Percentiles rank a stretch among this genome's conserved stretches.
Conservation (phyloP, 2,113 vertebrate species). For the Thomomys bottae region DNA sequence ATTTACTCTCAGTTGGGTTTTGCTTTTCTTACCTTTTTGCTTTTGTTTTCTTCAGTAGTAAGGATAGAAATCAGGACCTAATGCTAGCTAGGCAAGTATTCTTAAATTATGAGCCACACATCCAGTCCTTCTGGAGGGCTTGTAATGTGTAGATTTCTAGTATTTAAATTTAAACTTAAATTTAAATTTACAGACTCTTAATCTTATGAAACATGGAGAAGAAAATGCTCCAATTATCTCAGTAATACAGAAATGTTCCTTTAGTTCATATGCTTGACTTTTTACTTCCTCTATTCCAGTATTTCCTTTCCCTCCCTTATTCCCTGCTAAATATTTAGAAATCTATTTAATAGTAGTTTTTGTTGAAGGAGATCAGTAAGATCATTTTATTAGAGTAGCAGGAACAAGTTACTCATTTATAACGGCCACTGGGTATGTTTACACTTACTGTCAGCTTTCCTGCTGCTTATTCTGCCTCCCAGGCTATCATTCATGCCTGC, state of each 20-base stretch:
- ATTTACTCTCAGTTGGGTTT: slow-evolving; percentile 35
- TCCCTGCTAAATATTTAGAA: background rate
- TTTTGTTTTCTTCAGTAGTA: too few species aligned
- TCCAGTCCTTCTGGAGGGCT: background rate
- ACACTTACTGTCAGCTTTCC: background rate
- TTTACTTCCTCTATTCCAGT: background rate
- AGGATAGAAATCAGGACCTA: too few species aligned
- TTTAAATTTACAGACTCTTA: background rate
- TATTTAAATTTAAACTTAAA: too few species aligned
- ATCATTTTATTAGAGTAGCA: slow-evolving; percentile 4
- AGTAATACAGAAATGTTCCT: background rate
- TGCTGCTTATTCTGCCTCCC: background rate
- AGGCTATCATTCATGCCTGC: background rate
- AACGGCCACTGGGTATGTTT: background rate
- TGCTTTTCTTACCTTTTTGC: background rate
- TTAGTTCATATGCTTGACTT: background rate
- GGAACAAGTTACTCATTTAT: background rate
- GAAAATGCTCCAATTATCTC: background rate
- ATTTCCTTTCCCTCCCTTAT: background rate
- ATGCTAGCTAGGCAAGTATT: too few species aligned
- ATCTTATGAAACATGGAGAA: background rate
- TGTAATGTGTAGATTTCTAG: slow-evolving; percentile 14
- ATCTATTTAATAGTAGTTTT: slow-evolving; percentile 27
- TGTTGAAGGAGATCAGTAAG: background rate
- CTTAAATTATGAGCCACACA: too few species aligned